Percentiles rank a stretch among this genome's conserved stretches.
phyloP scores from a whole-genome alignment of 2,888 invertebrate species.

The Lithophane semibrunnea region DNA sequence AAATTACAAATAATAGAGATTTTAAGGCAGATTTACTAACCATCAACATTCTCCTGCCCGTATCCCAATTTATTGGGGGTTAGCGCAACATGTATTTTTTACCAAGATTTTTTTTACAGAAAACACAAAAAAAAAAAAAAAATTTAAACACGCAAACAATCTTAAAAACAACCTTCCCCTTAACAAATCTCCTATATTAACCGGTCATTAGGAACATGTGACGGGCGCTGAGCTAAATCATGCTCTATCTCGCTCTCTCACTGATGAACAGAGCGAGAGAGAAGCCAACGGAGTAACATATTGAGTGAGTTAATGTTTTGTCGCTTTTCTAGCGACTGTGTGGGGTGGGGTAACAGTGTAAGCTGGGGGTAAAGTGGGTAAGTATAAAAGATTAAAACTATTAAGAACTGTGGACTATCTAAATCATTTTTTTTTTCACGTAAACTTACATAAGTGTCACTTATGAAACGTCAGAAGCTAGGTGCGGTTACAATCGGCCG shows the following conservation, averaged over 20 bases:
- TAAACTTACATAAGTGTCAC: too few relatives aligned
- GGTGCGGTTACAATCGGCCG: too few relatives aligned
- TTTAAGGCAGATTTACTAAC: neutral
- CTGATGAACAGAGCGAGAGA: constrained; percentile 67
- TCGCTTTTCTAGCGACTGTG: constrained; percentile 51
- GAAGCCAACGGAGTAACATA: constrained; percentile 65
- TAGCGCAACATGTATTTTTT: neutral
- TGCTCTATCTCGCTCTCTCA: constrained; percentile 68
- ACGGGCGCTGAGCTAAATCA: constrained; percentile 81
- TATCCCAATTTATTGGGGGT: neutral
- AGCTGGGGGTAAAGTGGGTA: neutral
- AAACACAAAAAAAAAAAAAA: neutral
- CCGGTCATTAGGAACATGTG: constrained; percentile 86
- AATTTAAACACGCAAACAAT: neutral
- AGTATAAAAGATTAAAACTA: too few relatives aligned
- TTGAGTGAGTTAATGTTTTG: constrained; percentile 67
- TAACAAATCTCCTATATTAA: constrained; percentile 80
- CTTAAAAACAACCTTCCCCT: constrained; percentile 69
- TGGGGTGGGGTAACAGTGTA: constrained; percentile 7
- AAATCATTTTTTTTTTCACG: too few relatives aligned
- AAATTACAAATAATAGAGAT: neutral
- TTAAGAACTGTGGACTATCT: too few relatives aligned
- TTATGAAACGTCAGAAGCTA: too few relatives aligned
- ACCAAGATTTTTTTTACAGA: neutral
- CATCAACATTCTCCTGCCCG: neutral